Evolutionary conservation across 2,888 invertebrate genomes (phyloP).

Genomic region (Lutraria lutraria): DNA sequence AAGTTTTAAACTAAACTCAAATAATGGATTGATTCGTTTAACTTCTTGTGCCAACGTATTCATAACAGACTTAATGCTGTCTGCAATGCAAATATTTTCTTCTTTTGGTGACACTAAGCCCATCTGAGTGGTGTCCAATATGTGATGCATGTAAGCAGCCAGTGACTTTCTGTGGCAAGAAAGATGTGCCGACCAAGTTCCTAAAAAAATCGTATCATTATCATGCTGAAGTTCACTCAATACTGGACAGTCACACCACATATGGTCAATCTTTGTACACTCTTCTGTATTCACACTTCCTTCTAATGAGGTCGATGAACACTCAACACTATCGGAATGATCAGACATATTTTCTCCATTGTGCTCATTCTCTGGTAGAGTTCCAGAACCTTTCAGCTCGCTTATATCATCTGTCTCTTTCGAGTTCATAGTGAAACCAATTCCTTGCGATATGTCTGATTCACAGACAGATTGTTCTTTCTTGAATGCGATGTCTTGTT

Average conservation of each 20-base stretch:
- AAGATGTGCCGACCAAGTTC: neutral
- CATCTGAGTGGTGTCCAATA: neutral
- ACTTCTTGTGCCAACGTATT: neutral
- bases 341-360: neutral
- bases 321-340: no score
- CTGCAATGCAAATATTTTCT: neutral
- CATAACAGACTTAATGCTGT: neutral
- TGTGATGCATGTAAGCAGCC: neutral
- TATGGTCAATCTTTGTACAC: neutral
- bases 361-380: neutral
- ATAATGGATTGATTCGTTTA: constrained; percentile 15
- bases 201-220: neutral
- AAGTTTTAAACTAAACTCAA: constrained; percentile 22
- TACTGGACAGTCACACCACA: neutral
- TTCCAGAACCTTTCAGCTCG: neutral
- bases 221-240: neutral
- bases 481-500: neutral
- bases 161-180: neutral
- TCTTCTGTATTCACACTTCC: neutral
- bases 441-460: neutral
- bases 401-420: neutral
- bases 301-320: neutral
- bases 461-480: neutral
- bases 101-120: neutral
- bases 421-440: neutral